phyloP scores from a whole-genome alignment of 2,888 invertebrate species.

The Ferdinandea cuprea region DNA sequence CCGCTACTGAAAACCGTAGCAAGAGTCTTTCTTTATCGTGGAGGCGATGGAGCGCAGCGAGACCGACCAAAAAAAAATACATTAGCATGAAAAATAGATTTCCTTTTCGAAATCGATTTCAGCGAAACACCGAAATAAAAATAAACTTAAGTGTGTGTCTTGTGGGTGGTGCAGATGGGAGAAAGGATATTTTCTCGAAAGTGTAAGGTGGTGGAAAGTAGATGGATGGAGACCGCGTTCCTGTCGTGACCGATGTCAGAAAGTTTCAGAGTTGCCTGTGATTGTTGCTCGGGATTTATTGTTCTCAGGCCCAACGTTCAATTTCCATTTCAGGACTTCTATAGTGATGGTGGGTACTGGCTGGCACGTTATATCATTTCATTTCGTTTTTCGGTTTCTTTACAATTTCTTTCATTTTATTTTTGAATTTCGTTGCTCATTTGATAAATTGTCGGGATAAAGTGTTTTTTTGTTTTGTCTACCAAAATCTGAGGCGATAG shows the following conservation, averaged over 20 bases:
- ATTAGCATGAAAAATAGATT: slow-evolving; percentile 75
- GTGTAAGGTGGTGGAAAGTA: not conserved
- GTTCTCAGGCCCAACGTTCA: slow-evolving; percentile 34
- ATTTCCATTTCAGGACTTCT: slow-evolving; percentile 53
- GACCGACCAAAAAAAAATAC: slow-evolving; percentile 64
- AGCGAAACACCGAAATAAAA: slow-evolving; percentile 44
- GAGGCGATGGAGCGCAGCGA: slow-evolving; percentile 45
- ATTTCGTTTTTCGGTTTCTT: slow-evolving; percentile 14
- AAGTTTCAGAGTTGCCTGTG: slow-evolving; percentile 50
- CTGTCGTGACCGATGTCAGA: slow-evolving; percentile 69
- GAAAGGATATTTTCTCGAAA: slow-evolving; percentile 19
- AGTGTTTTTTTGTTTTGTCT: slow-evolving; percentile 69
- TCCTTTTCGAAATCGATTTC: slow-evolving; percentile 67
- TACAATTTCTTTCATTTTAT: slow-evolving; percentile 32
- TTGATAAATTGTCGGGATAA: slow-evolving; percentile 73
- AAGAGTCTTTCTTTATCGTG: slow-evolving; percentile 29
- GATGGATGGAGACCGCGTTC: slow-evolving; percentile 20
- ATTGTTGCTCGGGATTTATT: slow-evolving; percentile 56
- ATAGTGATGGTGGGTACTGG: slow-evolving; percentile 22
- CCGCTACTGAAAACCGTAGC: slow-evolving; percentile 33
- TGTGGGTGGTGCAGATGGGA: not conserved
- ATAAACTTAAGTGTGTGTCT: slow-evolving; percentile 12
- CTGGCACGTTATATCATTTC: slow-evolving; percentile 46
- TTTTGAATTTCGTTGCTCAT: slow-evolving; percentile 71
- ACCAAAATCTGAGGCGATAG: slow-evolving; percentile 33